phyloP scores from a whole-genome alignment of 1,140 invertebrate species.

The Olivierus martensii region DNA sequence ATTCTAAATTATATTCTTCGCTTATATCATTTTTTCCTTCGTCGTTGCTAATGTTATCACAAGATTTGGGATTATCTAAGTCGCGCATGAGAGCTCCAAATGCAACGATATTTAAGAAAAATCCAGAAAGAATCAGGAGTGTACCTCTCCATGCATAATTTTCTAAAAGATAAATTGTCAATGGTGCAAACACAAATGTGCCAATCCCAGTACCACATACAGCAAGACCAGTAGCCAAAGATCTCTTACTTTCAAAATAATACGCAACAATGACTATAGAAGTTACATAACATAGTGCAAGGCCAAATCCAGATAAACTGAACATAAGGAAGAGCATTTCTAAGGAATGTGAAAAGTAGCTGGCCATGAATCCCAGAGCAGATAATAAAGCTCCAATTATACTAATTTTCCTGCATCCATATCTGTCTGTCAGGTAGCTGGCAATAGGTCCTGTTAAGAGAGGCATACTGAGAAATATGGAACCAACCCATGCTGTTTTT shows the following conservation, averaged over 20 bases:
- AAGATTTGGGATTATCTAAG: constrained; percentile 33
- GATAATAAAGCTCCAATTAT: constrained; percentile 61
- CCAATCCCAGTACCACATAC: constrained; percentile 71
- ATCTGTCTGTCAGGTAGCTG: constrained; percentile 71
- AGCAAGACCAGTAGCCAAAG: constrained; percentile 81
- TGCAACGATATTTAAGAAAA: constrained; percentile 72
- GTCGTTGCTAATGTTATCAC: background rate
- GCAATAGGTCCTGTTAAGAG: constrained; percentile 75
- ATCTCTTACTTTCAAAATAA: constrained; percentile 84
- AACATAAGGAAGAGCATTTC: constrained; percentile 33
- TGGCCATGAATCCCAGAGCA: constrained; percentile 59
- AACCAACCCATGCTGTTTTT: constrained; percentile 81
- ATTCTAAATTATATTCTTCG: background rate
- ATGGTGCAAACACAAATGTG: constrained; percentile 78
- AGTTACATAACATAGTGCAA: constrained; percentile 48
- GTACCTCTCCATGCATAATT: constrained; percentile 80
- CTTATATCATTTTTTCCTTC: background rate
- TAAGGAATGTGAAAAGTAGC: constrained; percentile 40
- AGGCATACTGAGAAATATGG: constrained; percentile 74
- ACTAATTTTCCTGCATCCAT: constrained; percentile 63
- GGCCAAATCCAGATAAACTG: constrained; percentile 33
- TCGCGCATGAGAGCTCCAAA: constrained; percentile 75
- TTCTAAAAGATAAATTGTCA: constrained; percentile 56
- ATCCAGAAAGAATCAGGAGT: constrained; percentile 61
- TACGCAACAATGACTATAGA: constrained; percentile 88